phyloP scores from a whole-genome alignment of 2,888 invertebrate genomes.

The Conomelus anceps region DNA sequence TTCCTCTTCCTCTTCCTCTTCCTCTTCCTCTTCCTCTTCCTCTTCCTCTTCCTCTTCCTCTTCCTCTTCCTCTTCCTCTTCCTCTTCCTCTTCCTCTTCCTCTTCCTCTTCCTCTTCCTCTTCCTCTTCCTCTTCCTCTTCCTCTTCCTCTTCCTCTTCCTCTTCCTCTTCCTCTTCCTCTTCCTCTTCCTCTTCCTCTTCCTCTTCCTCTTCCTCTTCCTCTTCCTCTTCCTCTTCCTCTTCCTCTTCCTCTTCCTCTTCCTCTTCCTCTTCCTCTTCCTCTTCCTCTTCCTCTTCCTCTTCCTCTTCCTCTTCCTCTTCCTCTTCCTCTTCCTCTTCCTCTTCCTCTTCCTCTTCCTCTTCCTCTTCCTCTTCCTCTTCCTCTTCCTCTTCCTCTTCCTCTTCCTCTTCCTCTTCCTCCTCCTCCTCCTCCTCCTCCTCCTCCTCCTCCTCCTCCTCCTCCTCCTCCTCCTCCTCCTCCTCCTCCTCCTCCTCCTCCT shows the following conservation, averaged over 20 bases:
- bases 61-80: neutral
- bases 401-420: neutral
- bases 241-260: neutral
- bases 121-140: neutral
- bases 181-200: constrained; percentile 11
- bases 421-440: neutral
- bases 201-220: constrained; percentile 1
- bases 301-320: neutral
- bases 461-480: neutral
- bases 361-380: neutral
- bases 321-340: neutral
- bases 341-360: neutral
- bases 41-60: neutral
- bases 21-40: constrained; percentile 6
- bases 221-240: neutral
- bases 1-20: constrained; percentile 17
- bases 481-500: neutral
- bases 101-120: constrained; percentile 11
- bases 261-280: neutral
- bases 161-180: constrained; percentile 19
- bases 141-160: neutral
- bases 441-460: no score
- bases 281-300: neutral
- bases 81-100: constrained; percentile 17
- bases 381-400: neutral